These are phyloP conservation scores for Erebia palarica DNA, from an alignment of 2,888 invertebrate species.

Conservation along the genomic window DNA sequence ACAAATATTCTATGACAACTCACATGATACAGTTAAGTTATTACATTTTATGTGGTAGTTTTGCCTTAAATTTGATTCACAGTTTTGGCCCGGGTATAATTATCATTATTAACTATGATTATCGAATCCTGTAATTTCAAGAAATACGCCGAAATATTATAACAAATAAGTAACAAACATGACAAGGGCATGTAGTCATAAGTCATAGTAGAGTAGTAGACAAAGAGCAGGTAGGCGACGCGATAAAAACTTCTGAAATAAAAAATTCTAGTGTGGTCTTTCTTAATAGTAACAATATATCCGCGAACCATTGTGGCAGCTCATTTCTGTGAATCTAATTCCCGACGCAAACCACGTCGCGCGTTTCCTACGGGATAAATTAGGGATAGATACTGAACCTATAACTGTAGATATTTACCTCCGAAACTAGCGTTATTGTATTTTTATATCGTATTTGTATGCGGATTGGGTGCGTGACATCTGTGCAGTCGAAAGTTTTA, in stretches of 20 bases:
- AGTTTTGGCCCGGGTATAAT: too few relatives aligned
- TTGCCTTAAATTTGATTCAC: too few relatives aligned
- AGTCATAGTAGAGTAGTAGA: neutral
- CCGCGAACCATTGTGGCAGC: conserved; percentile 64
- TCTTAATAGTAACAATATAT: conserved; percentile 44
- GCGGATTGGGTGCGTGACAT: conserved; percentile 69
- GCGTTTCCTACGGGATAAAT: conserved; percentile 72
- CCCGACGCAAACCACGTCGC: conserved; percentile 64
- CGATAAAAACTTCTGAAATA: neutral
- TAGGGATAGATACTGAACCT: conserved; percentile 57
- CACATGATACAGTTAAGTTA: too few relatives aligned
- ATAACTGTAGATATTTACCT: conserved; percentile 58
- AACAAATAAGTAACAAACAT: too few relatives aligned
- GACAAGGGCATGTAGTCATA: too few relatives aligned
- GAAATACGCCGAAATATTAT: too few relatives aligned
- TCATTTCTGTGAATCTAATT: conserved; percentile 62
- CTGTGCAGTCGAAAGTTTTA: conserved; percentile 72
- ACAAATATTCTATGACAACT: too few relatives aligned
- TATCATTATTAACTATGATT: too few relatives aligned
- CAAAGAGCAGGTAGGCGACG: neutral
- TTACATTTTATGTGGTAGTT: too few relatives aligned
- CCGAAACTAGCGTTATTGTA: conserved; percentile 70
- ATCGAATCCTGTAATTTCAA: too few relatives aligned
- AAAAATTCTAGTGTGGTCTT: neutral
- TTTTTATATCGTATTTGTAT: conserved; percentile 71